These are phyloP conservation scores for Toxotes lorentzi DNA, from an alignment of 2,797 vertebrate genomes.

Conservation along the genomic window DNA sequence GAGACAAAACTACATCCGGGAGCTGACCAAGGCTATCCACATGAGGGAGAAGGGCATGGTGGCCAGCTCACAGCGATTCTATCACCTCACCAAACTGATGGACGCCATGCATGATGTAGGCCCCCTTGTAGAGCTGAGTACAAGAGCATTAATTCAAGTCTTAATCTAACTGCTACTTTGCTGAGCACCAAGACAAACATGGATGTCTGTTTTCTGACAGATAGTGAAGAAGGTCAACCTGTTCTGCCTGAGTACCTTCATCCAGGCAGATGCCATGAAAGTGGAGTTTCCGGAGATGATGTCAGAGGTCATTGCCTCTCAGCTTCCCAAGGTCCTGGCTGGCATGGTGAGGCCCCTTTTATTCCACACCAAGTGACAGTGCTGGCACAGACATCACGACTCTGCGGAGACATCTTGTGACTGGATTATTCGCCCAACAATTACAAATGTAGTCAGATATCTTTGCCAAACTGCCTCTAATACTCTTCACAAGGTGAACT, in stretches of 20 bases:
- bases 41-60: constrained; percentile 91
- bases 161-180: neutral
- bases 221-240: constrained; percentile 98
- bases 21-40: constrained; percentile 93
- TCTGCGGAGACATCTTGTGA: constrained; percentile 34
- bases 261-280: constrained; percentile 95
- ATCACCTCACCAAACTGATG: constrained; percentile 96
- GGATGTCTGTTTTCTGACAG: constrained; percentile 76
- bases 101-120: constrained; percentile 94
- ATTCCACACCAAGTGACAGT: constrained; percentile 95
- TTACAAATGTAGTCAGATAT: constrained; percentile 34
- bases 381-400: neutral
- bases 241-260: constrained; percentile 96
- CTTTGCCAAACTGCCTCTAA: constrained; percentile 35
- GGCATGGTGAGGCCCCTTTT: constrained; percentile 98
- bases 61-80: constrained; percentile 94
- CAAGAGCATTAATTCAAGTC: neutral
- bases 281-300: constrained; percentile 99
- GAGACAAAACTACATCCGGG: constrained; percentile 95
- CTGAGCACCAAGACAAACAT: constrained; percentile 8
- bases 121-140: neutral
- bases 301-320: constrained; percentile 97
- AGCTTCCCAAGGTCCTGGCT: constrained; percentile 96
- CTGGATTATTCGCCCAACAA: constrained; percentile 41
- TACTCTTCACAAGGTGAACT: constrained; percentile 12